These are phyloP conservation scores for Phymorhynchus buccinoides DNA, from an alignment of 1,140 invertebrate genomes.

Conservation along the genomic window DNA sequence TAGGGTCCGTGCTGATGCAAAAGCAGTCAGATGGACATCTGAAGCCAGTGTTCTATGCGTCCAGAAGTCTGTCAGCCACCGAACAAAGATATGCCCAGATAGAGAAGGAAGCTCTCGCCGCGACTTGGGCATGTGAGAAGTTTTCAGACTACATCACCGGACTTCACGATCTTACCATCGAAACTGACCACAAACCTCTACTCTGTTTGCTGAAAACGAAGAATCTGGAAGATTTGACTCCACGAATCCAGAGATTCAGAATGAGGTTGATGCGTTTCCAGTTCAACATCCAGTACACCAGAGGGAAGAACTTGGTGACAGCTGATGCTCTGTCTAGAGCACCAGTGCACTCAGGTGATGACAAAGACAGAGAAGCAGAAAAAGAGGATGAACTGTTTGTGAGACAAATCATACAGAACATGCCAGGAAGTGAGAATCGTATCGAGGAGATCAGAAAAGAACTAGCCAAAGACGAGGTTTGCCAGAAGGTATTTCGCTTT, in stretches of 20 bases:
- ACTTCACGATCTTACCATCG: background rate
- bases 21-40: constrained; percentile 19
- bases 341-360: constrained; percentile 50
- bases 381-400: background rate
- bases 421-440: background rate
- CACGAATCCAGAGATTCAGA: background rate
- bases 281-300: background rate
- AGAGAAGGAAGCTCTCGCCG: background rate
- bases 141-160: background rate
- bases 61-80: background rate
- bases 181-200: constrained; percentile 12
- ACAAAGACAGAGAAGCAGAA: background rate
- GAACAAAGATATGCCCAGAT: constrained; percentile 11
- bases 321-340: constrained; percentile 15
- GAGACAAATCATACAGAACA: background rate
- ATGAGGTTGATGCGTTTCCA: constrained; percentile 6
- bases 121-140: background rate
- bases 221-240: background rate
- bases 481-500: too few species aligned
- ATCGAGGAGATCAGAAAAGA: background rate
- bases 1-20: constrained; percentile 50
- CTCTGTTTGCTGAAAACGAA: background rate
- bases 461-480: too few species aligned
- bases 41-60: background rate
- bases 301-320: background rate